A percentile compares a stretch with the other conserved stretches of the same genome.
Evolutionary conservation across 2,797 vertebrate species (phyloP).

Genomic region (Passerculus sandwichensis): DNA sequence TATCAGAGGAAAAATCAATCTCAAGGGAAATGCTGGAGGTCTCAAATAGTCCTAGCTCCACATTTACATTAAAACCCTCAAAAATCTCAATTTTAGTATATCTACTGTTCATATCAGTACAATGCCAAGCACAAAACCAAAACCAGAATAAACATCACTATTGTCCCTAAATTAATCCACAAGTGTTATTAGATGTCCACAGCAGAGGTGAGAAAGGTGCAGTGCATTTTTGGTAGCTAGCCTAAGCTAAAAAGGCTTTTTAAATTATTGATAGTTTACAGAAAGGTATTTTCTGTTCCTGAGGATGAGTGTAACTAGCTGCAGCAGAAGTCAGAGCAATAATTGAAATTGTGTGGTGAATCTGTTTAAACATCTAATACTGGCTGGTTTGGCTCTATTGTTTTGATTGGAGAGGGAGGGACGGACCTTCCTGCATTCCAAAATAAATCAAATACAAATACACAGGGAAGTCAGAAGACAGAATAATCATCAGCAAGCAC

Average conservation of each 20-base stretch:
- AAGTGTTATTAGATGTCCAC: neutral
- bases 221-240: neutral
- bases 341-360: neutral
- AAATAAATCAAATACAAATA: neutral
- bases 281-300: neutral
- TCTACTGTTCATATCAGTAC: neutral
- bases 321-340: neutral
- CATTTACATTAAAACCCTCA: neutral
- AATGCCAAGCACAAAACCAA: neutral
- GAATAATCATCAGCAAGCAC: neutral
- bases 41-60: neutral
- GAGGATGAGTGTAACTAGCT: neutral
- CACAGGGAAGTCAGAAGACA: neutral
- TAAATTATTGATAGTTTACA: neutral
- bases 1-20: neutral
- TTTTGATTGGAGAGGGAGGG: neutral
- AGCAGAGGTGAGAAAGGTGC: neutral
- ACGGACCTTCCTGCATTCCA: neutral
- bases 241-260: neutral
- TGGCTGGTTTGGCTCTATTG: neutral
- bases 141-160: neutral
- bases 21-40: neutral
- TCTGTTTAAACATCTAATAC: neutral
- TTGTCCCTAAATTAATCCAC: neutral
- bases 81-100: neutral